Percentiles rank a stretch among this genome's conserved stretches.
Evolutionary conservation across 2,888 invertebrate species (phyloP).

Genomic region (Zaprionus bogoriensis): DNA sequence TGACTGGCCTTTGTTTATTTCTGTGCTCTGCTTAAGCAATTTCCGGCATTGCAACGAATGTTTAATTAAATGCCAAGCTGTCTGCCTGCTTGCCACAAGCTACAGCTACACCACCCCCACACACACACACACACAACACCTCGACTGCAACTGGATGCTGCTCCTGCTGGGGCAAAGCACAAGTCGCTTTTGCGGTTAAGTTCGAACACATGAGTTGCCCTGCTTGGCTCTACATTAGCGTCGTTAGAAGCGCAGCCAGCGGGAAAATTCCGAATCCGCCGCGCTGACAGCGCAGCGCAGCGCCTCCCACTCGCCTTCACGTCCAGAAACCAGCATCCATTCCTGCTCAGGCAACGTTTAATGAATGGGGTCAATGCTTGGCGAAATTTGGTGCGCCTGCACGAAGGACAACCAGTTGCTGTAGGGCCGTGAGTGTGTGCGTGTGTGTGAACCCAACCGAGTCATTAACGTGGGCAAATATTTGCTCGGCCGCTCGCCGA

Average conservation of each 20-base stretch:
- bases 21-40: slow-evolving; percentile 50
- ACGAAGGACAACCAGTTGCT: slow-evolving; percentile 9
- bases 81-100: slow-evolving; percentile 5
- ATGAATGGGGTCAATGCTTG: slow-evolving; percentile 65
- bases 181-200: slow-evolving; percentile 48
- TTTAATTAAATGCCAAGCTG: slow-evolving; percentile 64
- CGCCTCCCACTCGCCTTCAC: not conserved
- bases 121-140: not conserved
- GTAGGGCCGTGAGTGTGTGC: not conserved
- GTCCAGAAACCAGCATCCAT: not conserved
- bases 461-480: slow-evolving; percentile 71
- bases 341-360: slow-evolving; percentile 32
- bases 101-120: not conserved
- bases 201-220: slow-evolving; percentile 43
- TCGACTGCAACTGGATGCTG: slow-evolving; percentile 25
- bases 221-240: slow-evolving; percentile 53
- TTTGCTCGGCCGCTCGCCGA: slow-evolving; percentile 33
- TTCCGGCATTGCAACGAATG: slow-evolving; percentile 62
- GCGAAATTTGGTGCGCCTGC: slow-evolving; percentile 46
- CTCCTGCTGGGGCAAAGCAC: not conserved
- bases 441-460: slow-evolving; percentile 26
- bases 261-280: slow-evolving; percentile 47
- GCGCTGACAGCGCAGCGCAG: slow-evolving; percentile 8
- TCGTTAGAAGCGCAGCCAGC: slow-evolving; percentile 55
- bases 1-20: slow-evolving; percentile 23